Base-by-base conservation (phyloP, 2,797 vertebrate species). In the Cercopithecus hamlyni region DNA sequence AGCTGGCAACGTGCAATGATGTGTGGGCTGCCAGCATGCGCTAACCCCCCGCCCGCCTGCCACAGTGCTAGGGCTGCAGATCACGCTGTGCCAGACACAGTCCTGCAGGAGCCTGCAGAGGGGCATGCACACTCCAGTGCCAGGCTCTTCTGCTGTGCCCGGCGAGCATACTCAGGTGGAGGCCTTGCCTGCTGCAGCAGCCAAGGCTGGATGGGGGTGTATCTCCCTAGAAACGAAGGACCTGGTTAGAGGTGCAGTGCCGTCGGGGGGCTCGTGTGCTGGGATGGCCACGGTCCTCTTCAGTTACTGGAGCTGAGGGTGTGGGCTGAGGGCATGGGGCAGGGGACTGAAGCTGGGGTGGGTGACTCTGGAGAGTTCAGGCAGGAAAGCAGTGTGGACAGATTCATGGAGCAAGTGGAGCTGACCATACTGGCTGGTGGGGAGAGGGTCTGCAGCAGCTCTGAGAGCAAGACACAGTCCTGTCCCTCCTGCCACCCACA, bases 111-210 rank as follows among this genome's bases (percentile, higher is more conserved):
- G 26, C 39, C 1, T 22, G 82, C 1, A 4, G 0, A 14, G 43
- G 85, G 55, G 13, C 0, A 0, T 2, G 5, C 3, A 1, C 1
- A 0, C 26, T 26, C 55, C 57, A 4, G 2, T 24, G 4, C 48
- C 4, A 39, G 76, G 13, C 58, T 13, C 26, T 30, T 30, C 27
- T 58, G 57, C 57, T 61, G 13, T 61, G 58, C 27, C 61, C 2
- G 61, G 61, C 0, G 15, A 15, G 33, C 61, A 67, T 33, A n/a
- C 61, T 67, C 7, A 67, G 61, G 33, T 0, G 1, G 1, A 0
- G 57, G 61, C 55, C 43, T 48, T 39, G 20, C 57, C 80, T 22
- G 20, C 11, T 0, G 4, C 33, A 33, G n/a, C 0, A 6, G n/a
- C 39, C 24, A 1, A 43, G 57, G 5, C 7, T 7, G 1, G n/a